Conservation (phyloP, 2,888 invertebrate species). For the Synergus japonicus region DNA sequence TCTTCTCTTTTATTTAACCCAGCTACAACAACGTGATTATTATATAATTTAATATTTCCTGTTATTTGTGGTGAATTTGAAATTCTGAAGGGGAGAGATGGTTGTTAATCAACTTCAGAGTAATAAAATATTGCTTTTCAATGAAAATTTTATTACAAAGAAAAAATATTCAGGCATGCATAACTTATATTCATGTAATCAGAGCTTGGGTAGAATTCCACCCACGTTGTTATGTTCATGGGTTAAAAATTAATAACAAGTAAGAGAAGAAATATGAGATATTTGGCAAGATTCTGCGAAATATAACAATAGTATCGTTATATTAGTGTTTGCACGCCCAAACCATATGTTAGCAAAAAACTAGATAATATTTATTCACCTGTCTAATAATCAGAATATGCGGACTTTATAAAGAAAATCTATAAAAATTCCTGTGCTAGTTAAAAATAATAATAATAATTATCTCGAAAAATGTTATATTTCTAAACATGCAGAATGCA, state of each 20-base stretch:
- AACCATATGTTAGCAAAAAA: not conserved
- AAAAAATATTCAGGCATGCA: too few species aligned
- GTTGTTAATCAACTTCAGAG: too few species aligned
- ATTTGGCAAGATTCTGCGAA: conserved; percentile 1
- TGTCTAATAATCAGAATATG: not conserved
- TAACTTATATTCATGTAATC: too few species aligned
- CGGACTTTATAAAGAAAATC: not conserved
- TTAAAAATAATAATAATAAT: not conserved
- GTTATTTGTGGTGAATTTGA: too few species aligned
- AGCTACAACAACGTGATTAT: too few species aligned
- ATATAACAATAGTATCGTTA: conserved; percentile 11
- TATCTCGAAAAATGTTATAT: not conserved
- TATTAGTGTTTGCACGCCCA: not conserved
- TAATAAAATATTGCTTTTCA: too few species aligned
- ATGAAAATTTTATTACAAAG: too few species aligned
- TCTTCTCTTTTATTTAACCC: not conserved
- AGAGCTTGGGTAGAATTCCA: too few species aligned
- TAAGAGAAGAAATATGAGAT: not conserved
- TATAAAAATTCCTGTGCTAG: not conserved
- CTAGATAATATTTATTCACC: not conserved
- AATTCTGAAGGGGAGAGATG: too few species aligned
- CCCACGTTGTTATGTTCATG: too few species aligned
- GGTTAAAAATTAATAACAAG: not conserved
- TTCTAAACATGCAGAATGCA: too few species aligned
- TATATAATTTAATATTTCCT: too few species aligned